Conservation (phyloP, 1,140 invertebrate genomes). For the Drosophila subobscura region DNA sequence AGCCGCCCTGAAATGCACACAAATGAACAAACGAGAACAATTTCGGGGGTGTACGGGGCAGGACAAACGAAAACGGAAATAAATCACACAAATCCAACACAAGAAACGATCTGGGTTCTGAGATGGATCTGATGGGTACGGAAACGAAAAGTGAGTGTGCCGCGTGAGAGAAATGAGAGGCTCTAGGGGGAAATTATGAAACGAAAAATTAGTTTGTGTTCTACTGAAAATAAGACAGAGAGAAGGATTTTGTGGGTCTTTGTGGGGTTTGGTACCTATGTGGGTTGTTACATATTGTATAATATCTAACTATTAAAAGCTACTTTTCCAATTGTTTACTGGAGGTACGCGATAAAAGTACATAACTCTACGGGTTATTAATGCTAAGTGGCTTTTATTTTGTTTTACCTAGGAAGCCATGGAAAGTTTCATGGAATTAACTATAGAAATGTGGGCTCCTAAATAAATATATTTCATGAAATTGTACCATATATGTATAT, state of each 20-base stretch:
- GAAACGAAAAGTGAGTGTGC: conserved; percentile 27
- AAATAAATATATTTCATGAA: no score
- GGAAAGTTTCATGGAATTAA: neutral
- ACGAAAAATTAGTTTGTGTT: conserved; percentile 19
- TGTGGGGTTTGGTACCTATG: conserved; percentile 36
- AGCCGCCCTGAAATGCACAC: conserved; percentile 89
- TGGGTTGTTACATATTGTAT: conserved; percentile 5
- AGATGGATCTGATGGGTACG: conserved; percentile 25
- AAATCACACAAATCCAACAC: conserved; percentile 29
- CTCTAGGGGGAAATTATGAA: conserved; percentile 26
- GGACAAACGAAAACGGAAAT: conserved; percentile 36
- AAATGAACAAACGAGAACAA: conserved; percentile 81
- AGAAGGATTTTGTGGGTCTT: conserved; percentile 26
- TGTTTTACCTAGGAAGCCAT: conserved; percentile 7
- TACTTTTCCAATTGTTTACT: conserved; percentile 26
- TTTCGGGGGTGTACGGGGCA: conserved; percentile 67
- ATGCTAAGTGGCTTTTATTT: neutral
- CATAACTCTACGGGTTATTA: conserved; percentile 12
- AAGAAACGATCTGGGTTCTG: conserved; percentile 31
- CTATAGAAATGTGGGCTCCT: no score
- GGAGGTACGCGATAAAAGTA: conserved; percentile 6
- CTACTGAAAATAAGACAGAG: conserved; percentile 3
- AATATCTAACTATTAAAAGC: conserved; percentile 26
- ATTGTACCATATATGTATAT: no score
- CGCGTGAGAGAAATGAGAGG: conserved; percentile 25